Evolutionary conservation across 1,140 invertebrate genomes (phyloP), one percentile per base, ranked within the genome.

Genomic region (Antheraea pernyi): DNA sequence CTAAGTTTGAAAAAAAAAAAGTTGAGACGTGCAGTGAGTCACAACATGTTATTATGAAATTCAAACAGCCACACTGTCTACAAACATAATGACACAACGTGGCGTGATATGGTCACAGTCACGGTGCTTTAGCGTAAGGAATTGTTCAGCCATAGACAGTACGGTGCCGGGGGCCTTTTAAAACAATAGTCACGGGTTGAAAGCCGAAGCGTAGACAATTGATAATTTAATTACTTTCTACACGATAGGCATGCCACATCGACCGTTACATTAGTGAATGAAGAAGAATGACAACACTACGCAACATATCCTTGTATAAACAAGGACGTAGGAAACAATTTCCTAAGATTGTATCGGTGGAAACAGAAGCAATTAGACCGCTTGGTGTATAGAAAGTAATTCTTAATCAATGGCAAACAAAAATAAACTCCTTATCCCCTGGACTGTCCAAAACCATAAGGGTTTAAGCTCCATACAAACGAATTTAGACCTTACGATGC

Each of bases 61-160:
- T 69, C 65, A 68, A 72, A 72, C 68, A 69, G 62, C 58, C 71
- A 66, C 42, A 66, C 67, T 59, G 71, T 69, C 64, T 73, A 67
- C 36, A 65, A 48, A 67, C 59, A 71, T 60, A 68, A 68, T 65
- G 62, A 72, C 62, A 48, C 64, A 68, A 48, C 53, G 65, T 65
- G 37, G 66, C 63, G 37, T 65, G 61, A 48, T 65, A 65, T 11
- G 64, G 64, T 65, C 64, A 65, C 64, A 42, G 39, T 13, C 64
- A 39, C 42, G 46, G 39, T 42, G 39, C 16, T 19, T 61, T 22
- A 22, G 16, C 60, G 42, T 19, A 65, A 19, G 46, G 64, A 65
- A 65, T 65, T 30, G 64, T 46, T 65, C 64, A 30, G 39, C n/a
- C 64, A 65, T 67, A 73, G 72, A 73, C 68, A 67, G 36, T 36